Evolutionary conservation across 2,797 vertebrate species (phyloP), one percentile per base, ranked within the genome.

Genomic region (Cynodonichthys magdalenae): DNA sequence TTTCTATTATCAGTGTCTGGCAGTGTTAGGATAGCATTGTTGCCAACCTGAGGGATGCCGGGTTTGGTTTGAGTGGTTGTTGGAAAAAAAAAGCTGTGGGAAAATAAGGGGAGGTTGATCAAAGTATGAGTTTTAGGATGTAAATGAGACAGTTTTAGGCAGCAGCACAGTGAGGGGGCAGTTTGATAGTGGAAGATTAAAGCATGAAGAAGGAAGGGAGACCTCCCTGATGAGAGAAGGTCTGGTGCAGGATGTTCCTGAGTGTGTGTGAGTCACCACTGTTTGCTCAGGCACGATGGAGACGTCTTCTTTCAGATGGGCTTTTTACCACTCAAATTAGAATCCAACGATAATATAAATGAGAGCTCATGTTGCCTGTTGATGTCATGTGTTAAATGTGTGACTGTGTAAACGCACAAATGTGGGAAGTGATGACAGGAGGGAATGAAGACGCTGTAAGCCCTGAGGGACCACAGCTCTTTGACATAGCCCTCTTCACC

Each of bases 101-200:
- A 63, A 63, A 69, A 59, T 24, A 34, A 62, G 62, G 15, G 18
- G 50, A 46, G 50, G 59, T n/a, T 57, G 56, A 69, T 52, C 57
- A 71, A 68, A 73, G 60, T 56, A 46, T 9, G 41, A 19, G 56
- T 49, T 57, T 27, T n/a, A 56, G 44, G 65, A 61, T 52, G 57
- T 69, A 58, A 69, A 61, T 45, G 59, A 68, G 56, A 60, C 60
- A 12, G 47, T 61, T 76, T 56, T 19, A 47, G 36, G 15, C 15
- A 27, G 34, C 44, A 52, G 56, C 49, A 50, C 45, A 60, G 49
- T 42, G 52, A 46, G 49, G 49, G 53, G 46, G 55, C 62, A 63
- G 62, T 50, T 31, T 17, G 28, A 64, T 20, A 20, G 44, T 15
- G 39, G 48, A 65, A 65, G 65, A 71, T 71, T 63, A 71, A 64